phyloP scores from a whole-genome alignment of 53 echinoderm and acorn worm genomes.

The Holothuria scabra region DNA sequence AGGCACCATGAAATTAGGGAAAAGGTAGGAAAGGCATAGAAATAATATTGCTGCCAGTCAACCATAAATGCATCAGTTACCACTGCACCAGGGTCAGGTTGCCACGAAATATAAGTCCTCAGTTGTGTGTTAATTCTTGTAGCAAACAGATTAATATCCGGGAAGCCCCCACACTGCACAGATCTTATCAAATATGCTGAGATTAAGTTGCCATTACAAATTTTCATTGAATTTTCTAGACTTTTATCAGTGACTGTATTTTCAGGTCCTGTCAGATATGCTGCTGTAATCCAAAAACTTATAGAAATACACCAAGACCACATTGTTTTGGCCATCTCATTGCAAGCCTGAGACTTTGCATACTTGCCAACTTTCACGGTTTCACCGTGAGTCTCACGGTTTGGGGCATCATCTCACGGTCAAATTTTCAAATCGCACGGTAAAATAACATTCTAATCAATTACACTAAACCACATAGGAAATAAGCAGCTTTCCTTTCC shows the following conservation, averaged over 20 bases:
- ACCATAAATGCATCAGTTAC: constrained; percentile 53
- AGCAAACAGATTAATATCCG: constrained; percentile 64
- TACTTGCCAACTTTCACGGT: too few relatives aligned
- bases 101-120: constrained; percentile 46
- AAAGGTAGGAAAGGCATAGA: constrained; percentile 45
- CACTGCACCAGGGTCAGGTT: constrained; percentile 55
- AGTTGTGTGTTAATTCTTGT: constrained; percentile 58
- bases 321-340: constrained; percentile 58
- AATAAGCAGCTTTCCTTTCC: too few relatives aligned
- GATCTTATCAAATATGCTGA: constrained; percentile 28
- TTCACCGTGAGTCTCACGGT: too few relatives aligned
- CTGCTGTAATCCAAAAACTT: constrained; percentile 53
- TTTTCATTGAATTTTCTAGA: constrained; percentile 60
- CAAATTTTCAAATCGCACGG: too few relatives aligned
- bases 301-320: constrained; percentile 52
- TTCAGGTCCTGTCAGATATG: constrained; percentile 57
- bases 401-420: too few relatives aligned
- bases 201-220: constrained; percentile 59
- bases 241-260: constrained; percentile 58
- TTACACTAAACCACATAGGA: too few relatives aligned
- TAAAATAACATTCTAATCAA: too few relatives aligned
- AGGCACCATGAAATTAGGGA: constrained; percentile 1
- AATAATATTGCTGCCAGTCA: constrained; percentile 41
- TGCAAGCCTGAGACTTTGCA: constrained; percentile 49
- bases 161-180: constrained; percentile 11